phyloP scores from a whole-genome alignment of 2,113 vertebrate genomes.

The Mandrillus leucophaeus region DNA sequence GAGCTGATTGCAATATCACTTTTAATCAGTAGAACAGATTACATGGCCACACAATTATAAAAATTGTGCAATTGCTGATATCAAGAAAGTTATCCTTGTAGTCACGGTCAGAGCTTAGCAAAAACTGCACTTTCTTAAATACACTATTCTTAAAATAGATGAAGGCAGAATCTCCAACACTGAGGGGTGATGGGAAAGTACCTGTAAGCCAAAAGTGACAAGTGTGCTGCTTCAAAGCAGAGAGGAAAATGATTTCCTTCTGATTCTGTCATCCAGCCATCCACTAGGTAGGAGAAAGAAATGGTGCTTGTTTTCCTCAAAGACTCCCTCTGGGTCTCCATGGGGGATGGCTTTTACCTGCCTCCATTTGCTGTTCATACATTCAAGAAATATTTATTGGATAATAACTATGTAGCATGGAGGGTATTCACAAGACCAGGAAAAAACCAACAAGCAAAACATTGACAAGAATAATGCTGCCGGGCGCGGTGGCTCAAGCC shows the following conservation, averaged over 20 bases:
- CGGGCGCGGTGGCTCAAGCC: no score
- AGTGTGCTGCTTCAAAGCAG: no score
- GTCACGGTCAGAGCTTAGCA: not conserved
- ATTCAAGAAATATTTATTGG: not conserved
- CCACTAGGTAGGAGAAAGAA: accelerated
- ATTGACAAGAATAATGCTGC: not conserved
- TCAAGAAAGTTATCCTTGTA: not conserved
- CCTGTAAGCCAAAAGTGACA: not conserved
- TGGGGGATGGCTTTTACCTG: not conserved
- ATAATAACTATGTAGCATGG: not conserved
- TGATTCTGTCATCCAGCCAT: accelerated
- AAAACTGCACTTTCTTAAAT: not conserved
- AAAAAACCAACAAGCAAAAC: not conserved
- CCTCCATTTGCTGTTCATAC: not conserved
- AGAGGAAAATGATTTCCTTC: not conserved
- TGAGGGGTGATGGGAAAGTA: accelerated
- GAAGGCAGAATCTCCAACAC: no score
- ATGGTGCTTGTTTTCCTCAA: not conserved
- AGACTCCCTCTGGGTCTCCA: not conserved
- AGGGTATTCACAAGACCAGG: not conserved
- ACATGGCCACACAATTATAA: not conserved
- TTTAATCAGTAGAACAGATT: constrained; percentile 17
- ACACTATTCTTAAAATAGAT: not conserved
- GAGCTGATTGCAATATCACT: not conserved
- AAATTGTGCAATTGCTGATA: not conserved